These are phyloP conservation scores for Ophion costatus DNA, from an alignment of 2,888 invertebrate genomes.

Conservation along the genomic window DNA sequence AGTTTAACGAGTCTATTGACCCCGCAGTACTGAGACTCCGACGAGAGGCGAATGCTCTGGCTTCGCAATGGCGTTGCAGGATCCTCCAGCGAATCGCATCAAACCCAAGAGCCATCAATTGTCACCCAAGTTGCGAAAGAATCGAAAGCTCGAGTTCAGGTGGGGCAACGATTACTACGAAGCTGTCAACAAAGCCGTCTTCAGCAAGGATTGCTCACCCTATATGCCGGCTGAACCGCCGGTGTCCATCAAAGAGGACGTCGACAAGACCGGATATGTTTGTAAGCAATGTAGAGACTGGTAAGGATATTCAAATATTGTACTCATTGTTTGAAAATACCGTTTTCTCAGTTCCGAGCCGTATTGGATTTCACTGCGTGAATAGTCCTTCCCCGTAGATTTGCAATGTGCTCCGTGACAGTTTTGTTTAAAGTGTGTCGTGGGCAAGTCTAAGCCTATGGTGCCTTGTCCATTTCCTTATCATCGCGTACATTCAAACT, in stretches of 20 bases:
- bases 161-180: constrained; percentile 74
- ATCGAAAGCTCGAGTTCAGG: constrained; percentile 71
- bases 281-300: constrained; percentile 79
- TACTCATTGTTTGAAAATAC: background rate
- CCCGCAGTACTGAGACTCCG: background rate
- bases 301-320: constrained; percentile 70
- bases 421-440: background rate
- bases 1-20: background rate
- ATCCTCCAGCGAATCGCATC: constrained; percentile 5
- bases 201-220: constrained; percentile 71
- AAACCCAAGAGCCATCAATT: constrained; percentile 16
- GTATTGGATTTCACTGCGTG: background rate
- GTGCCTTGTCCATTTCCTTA: background rate
- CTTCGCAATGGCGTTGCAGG: constrained; percentile 29
- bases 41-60: background rate
- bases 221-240: constrained; percentile 76
- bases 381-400: background rate
- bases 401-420: background rate
- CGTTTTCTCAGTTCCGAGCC: background rate
- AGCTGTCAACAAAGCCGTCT: constrained; percentile 76
- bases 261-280: constrained; percentile 67
- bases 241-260: constrained; percentile 66
- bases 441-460: background rate
- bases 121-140: constrained; percentile 74
- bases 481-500: background rate